Base-by-base conservation (phyloP, 2,113 vertebrate genomes). In the Plestiodon gilberti region DNA sequence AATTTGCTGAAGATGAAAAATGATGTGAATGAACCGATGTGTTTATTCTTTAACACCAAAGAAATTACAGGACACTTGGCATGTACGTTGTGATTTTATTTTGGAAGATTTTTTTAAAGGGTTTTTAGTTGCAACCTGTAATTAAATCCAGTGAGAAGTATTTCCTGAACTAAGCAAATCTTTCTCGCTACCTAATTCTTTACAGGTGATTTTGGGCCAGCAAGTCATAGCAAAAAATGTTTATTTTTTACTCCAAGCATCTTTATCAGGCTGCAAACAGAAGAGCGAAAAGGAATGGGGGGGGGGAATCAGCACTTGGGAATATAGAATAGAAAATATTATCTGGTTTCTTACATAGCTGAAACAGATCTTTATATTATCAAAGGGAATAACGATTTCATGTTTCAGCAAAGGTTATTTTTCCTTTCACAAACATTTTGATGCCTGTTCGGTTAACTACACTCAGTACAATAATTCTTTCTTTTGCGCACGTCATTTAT, bases 141-240 rank as follows among this genome's bases (percentile, higher is more conserved):
- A 98, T 98, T 97, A 98, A 97, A 97, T 97, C 96, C 96, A 97
- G 97, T 92, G 93, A 96, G 96, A 96, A 96, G 93, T 95, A 91
- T 94, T 97, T 98, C 96, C 97, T 97, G 95, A 96, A 92, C 95
- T 93, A 90, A 71, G 93, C 88, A 93, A 90, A 92, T 90, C 94
- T 94, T 96, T 96, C 94, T 89, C 8, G 95, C 91, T 94, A 95
- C 95, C 94, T 98, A 98, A 98, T 98, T 96, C 96, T 96, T 97
- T 96, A 96, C 97, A 98, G 97, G 97, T 98, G 97, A 96, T 96
- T 92, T 89, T 91, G 87, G 81, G 69, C 91, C 69, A 78, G 75
- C 85, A 88, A 95, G 91, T 91, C 95, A 91, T 93, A 96, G 76
- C 87, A 96, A 92, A 94, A 90, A 43, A 6, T 15, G 67, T 84